Evolutionary conservation across 1,140 invertebrate species (phyloP), one percentile per base, ranked within the genome.

Genomic region (Oscheius sp.): DNA sequence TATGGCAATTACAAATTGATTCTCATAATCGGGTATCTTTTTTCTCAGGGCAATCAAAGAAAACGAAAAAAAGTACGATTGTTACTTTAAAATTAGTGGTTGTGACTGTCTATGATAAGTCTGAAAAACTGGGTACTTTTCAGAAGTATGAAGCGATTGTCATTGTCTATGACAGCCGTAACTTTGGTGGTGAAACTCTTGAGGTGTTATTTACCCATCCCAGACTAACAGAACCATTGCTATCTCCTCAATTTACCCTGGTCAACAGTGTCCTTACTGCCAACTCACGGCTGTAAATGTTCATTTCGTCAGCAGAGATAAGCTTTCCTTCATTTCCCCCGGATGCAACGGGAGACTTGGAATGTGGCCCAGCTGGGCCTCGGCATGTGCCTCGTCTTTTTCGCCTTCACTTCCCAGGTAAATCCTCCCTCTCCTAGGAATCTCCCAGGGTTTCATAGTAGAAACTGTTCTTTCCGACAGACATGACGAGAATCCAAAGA

Each of bases 1-100:
- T 73, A 66, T 28, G 64, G 61, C 28, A 61, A 73, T 32, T 67
- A 65, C 42, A 63, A 73, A 34, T 55, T 73, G 1, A 31, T 73
- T 23, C 10, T 67, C n/a, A 26, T 73, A 3, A 66, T 73, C 63
- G 34, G 64, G 49, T 72, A 13, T 13, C 34, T n/a, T 35, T 26
- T n/a, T n/a, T n/a, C n/a, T n/a, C n/a, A n/a, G n/a, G n/a, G n/a
- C n/a, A n/a, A n/a, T n/a, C n/a, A n/a, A n/a, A n/a, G n/a, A n/a
- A n/a, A n/a, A n/a, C n/a, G n/a, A n/a, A n/a, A n/a, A n/a, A n/a
- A n/a, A n/a, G n/a, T n/a, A n/a, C n/a, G n/a, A n/a, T n/a, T n/a
- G n/a, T n/a, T n/a, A n/a, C n/a, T n/a, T n/a, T n/a, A n/a, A n/a
- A n/a, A n/a, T n/a, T n/a, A n/a, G n/a, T n/a, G n/a, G n/a, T n/a